phyloP scores from a whole-genome alignment of 2,113 vertebrate genomes.

The Acrocephalus kingi region DNA sequence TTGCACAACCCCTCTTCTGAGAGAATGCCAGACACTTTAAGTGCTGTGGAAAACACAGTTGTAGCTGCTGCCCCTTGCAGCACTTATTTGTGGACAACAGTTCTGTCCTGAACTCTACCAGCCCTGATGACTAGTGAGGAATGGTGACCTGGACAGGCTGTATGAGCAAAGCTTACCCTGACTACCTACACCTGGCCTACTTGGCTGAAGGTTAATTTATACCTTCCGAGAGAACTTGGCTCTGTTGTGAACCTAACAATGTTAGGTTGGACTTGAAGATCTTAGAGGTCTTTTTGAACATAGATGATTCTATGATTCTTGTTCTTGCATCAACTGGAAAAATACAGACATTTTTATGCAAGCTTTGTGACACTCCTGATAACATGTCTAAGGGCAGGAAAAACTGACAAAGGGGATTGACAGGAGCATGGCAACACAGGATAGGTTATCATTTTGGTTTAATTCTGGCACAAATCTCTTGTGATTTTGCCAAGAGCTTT shows the following conservation, averaged over 20 bases:
- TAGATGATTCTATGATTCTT: neutral
- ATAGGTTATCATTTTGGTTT: neutral
- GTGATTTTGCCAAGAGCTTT: neutral
- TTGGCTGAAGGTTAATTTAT: neutral
- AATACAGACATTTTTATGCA: neutral
- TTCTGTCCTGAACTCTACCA: neutral
- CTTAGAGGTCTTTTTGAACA: neutral
- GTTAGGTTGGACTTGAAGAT: neutral
- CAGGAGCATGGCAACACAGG: neutral
- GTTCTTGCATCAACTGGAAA: neutral
- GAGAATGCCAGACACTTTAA: too few species aligned
- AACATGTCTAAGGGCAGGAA: neutral
- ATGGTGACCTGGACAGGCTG: neutral
- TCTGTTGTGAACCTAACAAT: fast-evolving
- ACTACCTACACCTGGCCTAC: neutral
- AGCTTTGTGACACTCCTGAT: neutral
- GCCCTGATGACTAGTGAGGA: fast-evolving
- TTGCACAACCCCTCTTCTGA: neutral
- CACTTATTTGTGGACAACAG: neutral
- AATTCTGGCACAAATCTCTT: neutral
- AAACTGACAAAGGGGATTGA: neutral
- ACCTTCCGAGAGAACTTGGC: neutral
- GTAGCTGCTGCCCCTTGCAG: neutral
- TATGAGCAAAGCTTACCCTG: neutral
- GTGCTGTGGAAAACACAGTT: neutral